Base-by-base conservation (phyloP, 2,113 vertebrate species). In the Ceyx cyanopectus region DNA sequence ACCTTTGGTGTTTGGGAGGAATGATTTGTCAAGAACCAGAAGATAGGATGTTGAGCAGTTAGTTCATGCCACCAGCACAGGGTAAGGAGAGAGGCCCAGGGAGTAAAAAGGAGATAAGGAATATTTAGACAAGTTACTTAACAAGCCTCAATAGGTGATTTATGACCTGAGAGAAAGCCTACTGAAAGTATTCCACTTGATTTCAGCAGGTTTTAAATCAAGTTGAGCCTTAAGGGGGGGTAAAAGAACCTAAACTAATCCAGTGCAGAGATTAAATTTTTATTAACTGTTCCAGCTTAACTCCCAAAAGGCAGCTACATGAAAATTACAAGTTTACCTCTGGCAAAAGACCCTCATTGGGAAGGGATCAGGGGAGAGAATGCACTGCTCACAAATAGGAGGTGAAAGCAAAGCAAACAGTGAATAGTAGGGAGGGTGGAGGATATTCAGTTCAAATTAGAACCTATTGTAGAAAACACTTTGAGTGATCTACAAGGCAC, bases 141-240 rank as follows among this genome's bases (percentile, higher is more conserved):
- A 82, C 43, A 48, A 94, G 90, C 80, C 69, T 83, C 73, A 75
- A 5, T 1, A 69, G 34, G 17, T 78, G 90, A 95, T 95, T 93
- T 90, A 86, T 68, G 65, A 69, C 65, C 61, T 74, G 13, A 74
- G 74, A 14, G 29, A 90, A 87, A 68, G 63, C 61, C 61, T 62
- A 22, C 61, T 81, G 67, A n/a, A 84, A 83, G 27, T 53, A 81
- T 50, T 74, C 40, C 57, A 60, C 26, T 88, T 53, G 60, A 94
- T 92, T 91, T 91, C 92, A 93, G 80, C 82, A 85, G 85, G 76
- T 85, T 93, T 90, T 94, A 94, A 94, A 94, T 95, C 90, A 91
- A 91, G 34, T 19, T 4, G 3, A 83, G 73, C 85, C 95, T 81
- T 26, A 32, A 29, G 26, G 75, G 60, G 7, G 12, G 8, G 14